Base-by-base conservation (phyloP, 2,797 vertebrate genomes). In the Thripadectes ignobilis region DNA sequence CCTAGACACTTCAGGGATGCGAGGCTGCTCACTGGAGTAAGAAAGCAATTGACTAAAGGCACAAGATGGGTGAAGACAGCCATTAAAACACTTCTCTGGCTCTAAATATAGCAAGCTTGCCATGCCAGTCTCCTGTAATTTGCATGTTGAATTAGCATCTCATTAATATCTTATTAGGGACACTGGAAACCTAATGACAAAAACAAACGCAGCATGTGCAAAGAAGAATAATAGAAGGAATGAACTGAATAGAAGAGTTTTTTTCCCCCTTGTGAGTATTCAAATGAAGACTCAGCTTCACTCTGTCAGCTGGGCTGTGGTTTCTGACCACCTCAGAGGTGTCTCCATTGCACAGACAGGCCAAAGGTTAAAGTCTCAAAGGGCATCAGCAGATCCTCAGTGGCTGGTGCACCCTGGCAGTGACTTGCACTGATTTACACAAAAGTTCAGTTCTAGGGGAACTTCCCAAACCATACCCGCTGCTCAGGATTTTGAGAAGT, bases 71-170 rank as follows among this genome's bases (percentile, higher is more conserved):
- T 94, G 90, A 97, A 96, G 94, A 87, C 94, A 95, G 77, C 89
- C 92, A 96, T 95, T 96, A 96, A 94, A 96, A 93, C 93, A 83
- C 61, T 85, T 29, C 81, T 92, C 80, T 93, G 55, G 10, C 74
- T 93, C 95, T 96, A 96, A 96, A 97, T 97, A 96, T 95, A 97
- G 94, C 88, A 95, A 91, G 85, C 74, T 81, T 96, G 80, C 71
- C 83, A 93, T 95, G 95, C 88, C 93, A 95, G 88, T 95, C 95
- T 97, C 93, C 96, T 94, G 89, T 94, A 94, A 97, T 97, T 97
- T 97, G 93, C 94, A 92, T 96, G 94, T 96, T 88, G 94, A 95
- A 96, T 96, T 97, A 96, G 95, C 96, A 97, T 96, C 85, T 97
- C 95, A 97, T 97, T 96, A 97, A 95, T 97, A 93, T 94, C 96